A percentile compares a stretch with the other conserved stretches of the same genome.
phyloP scores from a whole-genome alignment of 2,113 vertebrate species.

The Saguinus midas region DNA sequence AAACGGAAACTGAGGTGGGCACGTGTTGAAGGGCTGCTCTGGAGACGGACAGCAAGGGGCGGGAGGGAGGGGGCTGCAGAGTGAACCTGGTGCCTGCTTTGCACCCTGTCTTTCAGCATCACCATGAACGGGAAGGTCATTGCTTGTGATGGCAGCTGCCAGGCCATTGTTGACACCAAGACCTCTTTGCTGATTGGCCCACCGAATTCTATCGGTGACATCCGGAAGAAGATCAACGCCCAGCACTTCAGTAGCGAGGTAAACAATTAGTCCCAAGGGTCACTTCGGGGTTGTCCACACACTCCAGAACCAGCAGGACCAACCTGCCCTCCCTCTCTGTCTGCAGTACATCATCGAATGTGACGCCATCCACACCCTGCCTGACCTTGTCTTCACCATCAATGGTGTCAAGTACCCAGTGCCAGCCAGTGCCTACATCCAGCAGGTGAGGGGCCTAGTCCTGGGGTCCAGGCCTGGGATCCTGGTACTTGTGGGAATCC shows the following conservation, averaged over 20 bases:
- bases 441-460: conserved; percentile 50
- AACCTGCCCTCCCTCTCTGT: neutral
- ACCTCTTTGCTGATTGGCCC: conserved; percentile 83
- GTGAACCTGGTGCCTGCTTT: neutral
- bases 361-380: conserved; percentile 35
- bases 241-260: neutral
- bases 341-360: conserved; percentile 65
- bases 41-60: neutral
- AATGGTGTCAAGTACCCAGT: conserved; percentile 57
- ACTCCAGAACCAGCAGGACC: accelerated
- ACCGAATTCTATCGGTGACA: conserved; percentile 46
- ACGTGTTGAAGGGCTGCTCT: neutral
- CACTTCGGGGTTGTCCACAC: neutral
- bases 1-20: neutral
- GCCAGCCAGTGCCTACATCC: conserved; percentile 73
- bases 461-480: neutral
- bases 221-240: conserved; percentile 76
- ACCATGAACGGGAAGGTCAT: neutral
- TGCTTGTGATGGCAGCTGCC: conserved; percentile 43
- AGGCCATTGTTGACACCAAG: conserved; percentile 82
- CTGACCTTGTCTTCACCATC: conserved; percentile 77
- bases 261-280: neutral
- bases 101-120: neutral
- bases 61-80: accelerated
- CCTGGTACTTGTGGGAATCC: neutral